These are phyloP conservation scores for Hestina assimilis DNA, from an alignment of 1,140 invertebrate genomes.

Conservation along the genomic window DNA sequence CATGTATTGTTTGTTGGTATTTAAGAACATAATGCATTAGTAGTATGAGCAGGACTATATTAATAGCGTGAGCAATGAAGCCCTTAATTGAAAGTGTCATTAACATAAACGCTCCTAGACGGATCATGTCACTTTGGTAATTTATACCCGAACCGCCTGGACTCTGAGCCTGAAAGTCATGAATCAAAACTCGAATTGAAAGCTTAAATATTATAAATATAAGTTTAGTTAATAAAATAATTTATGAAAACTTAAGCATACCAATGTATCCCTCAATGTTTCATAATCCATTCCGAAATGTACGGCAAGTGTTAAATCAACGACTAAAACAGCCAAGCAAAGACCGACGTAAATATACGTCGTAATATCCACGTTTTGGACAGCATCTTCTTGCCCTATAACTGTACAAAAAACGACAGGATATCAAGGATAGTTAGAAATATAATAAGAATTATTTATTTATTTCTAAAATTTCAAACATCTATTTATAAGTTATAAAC, in stretches of 20 bases:
- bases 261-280: slow-evolving; percentile 28
- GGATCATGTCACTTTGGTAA: slow-evolving; percentile 35
- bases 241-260: slow-evolving; percentile 36
- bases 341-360: slow-evolving; percentile 31
- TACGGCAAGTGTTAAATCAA: slow-evolving; percentile 39
- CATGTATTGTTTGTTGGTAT: slow-evolving; percentile 20
- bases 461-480: not conserved
- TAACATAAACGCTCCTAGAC: slow-evolving; percentile 37
- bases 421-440: not conserved
- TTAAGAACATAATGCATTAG: slow-evolving; percentile 27
- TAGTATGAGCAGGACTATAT: slow-evolving; percentile 33
- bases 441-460: not conserved
- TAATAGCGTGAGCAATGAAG: slow-evolving; percentile 35
- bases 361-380: slow-evolving; percentile 24
- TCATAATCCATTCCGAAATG: slow-evolving; percentile 47
- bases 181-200: too few species aligned
- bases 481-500: too few species aligned
- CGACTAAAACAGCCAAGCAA: slow-evolving; percentile 29
- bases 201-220: too few species aligned
- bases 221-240: too few species aligned
- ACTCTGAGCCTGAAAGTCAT: slow-evolving; percentile 27
- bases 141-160: slow-evolving; percentile 25
- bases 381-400: slow-evolving; percentile 6
- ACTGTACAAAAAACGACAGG: too few species aligned
- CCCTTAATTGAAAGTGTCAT: slow-evolving; percentile 49